phyloP scores from a whole-genome alignment of 2,888 invertebrate genomes.

The Dexiosoma caninum region DNA sequence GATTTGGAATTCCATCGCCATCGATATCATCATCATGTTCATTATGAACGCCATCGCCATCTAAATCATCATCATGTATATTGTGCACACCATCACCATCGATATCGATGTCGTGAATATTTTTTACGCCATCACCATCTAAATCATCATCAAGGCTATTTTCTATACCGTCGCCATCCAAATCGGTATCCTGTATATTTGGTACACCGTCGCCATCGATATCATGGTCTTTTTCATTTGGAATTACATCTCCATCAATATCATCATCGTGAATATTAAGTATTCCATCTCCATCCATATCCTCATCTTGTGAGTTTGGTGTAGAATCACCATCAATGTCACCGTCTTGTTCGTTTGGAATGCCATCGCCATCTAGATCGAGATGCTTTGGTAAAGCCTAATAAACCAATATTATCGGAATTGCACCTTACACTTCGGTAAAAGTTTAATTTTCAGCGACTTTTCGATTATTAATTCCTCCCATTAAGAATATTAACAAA shows the following conservation, averaged over 20 bases:
- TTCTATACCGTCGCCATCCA: slow-evolving; percentile 78
- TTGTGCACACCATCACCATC: slow-evolving; percentile 78
- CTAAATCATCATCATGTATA: slow-evolving; percentile 77
- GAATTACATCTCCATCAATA: slow-evolving; percentile 69
- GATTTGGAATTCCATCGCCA: slow-evolving; percentile 78
- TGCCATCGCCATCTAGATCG: slow-evolving; percentile 66
- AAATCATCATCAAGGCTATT: slow-evolving; percentile 75
- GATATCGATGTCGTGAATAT: slow-evolving; percentile 69
- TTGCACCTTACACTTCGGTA: slow-evolving; percentile 12
- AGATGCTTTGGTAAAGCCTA: slow-evolving; percentile 58
- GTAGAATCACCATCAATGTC: slow-evolving; percentile 65
- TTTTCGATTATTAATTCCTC: too few relatives aligned
- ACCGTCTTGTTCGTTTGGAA: slow-evolving; percentile 62
- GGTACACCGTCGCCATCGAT: slow-evolving; percentile 66
- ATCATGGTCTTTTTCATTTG: slow-evolving; percentile 69
- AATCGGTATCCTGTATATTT: slow-evolving; percentile 61
- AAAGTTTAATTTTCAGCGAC: not conserved
- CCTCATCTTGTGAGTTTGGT: slow-evolving; percentile 64
- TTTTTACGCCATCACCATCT: slow-evolving; percentile 77
- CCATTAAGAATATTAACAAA: too few relatives aligned
- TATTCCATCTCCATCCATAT: slow-evolving; percentile 68
- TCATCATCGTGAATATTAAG: slow-evolving; percentile 72
- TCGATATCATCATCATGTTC: slow-evolving; percentile 78
- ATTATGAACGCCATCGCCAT: slow-evolving; percentile 72
- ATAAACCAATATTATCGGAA: slow-evolving; percentile 51